Percentiles rank a stretch among this genome's conserved stretches.
Conservation (phyloP, 2,888 invertebrate species). For the Drosophila testacea region DNA sequence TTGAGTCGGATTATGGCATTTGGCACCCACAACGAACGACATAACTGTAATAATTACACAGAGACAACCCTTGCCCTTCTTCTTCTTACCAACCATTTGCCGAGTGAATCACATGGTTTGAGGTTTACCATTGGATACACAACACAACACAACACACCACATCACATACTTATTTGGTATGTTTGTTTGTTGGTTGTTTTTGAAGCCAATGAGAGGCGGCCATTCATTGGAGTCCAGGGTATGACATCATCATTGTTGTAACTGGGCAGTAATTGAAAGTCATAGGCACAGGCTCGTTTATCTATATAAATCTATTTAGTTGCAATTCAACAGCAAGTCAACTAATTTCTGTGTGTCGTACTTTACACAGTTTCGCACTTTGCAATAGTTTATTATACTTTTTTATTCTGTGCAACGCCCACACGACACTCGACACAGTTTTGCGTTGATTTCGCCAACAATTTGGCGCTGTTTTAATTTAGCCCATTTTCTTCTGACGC, state of each 20-base stretch:
- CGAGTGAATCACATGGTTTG: constrained; percentile 45
- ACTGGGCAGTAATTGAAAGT: constrained; percentile 1
- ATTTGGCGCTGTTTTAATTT: constrained; percentile 40
- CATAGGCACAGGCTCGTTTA: constrained; percentile 4
- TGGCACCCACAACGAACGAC: constrained; percentile 68
- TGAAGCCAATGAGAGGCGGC: constrained; percentile 44
- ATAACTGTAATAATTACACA: constrained; percentile 81
- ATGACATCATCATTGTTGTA: constrained; percentile 68
- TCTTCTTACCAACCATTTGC: neutral
- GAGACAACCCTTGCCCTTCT: constrained; percentile 4
- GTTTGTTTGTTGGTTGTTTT: constrained; percentile 1
- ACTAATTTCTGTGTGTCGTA: constrained; percentile 68
- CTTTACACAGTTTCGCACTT: constrained; percentile 77
- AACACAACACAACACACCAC: neutral
- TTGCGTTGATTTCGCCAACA: constrained; percentile 51
- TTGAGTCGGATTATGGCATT: constrained; percentile 49
- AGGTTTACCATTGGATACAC: constrained; percentile 31
- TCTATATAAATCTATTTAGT: constrained; percentile 8
- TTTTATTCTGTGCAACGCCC: constrained; percentile 49
- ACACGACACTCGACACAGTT: constrained; percentile 72
- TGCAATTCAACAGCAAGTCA: constrained; percentile 35
- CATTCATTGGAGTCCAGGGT: constrained; percentile 42
- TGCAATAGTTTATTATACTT: constrained; percentile 29
- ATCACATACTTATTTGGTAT: constrained; percentile 43
- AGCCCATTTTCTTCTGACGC: constrained; percentile 19